A percentile compares a stretch with the other conserved stretches of the same genome.
phyloP scores from a whole-genome alignment of 2,797 vertebrate genomes.

The Oophaga sylvatica region DNA sequence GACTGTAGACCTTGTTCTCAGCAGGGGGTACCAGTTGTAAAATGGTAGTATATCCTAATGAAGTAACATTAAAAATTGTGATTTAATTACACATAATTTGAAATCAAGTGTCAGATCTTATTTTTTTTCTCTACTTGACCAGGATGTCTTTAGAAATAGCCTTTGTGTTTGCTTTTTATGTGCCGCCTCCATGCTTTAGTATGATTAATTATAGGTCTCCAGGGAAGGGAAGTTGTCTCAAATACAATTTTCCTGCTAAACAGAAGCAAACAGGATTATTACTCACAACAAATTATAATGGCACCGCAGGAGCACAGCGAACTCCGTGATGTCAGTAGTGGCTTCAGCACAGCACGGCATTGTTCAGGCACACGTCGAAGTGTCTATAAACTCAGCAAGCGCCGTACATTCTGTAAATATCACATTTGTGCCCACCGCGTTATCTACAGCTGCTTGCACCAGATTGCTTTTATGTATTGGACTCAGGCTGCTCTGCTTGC shows the following conservation, averaged over 20 bases:
- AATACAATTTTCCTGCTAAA: not conserved
- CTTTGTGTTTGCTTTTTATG: not conserved
- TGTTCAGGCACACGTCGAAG: not conserved
- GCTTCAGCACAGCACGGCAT: conserved; percentile 9
- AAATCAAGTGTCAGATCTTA: not conserved
- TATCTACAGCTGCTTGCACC: conserved; percentile 22
- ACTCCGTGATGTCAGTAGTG: not conserved
- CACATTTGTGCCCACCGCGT: conserved; percentile 3
- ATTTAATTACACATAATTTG: not conserved
- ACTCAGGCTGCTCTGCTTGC: conserved; percentile 67
- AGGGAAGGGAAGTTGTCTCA: conserved; percentile 7
- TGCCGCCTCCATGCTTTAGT: not conserved
- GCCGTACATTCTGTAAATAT: conserved; percentile 13
- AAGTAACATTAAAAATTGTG: too few species aligned
- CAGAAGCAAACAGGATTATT: not conserved
- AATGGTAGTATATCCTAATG: too few species aligned
- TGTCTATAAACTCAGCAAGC: not conserved
- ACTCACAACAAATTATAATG: conserved; percentile 5
- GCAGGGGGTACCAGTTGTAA: too few species aligned
- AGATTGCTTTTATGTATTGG: conserved; percentile 63
- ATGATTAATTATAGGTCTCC: not conserved
- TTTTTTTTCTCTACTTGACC: not conserved
- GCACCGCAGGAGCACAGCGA: not conserved
- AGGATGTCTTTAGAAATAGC: not conserved
- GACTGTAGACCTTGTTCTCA: too few species aligned